These are phyloP conservation scores for Drosophila leonis DNA, from an alignment of 2,888 invertebrate species.

Conservation along the genomic window DNA sequence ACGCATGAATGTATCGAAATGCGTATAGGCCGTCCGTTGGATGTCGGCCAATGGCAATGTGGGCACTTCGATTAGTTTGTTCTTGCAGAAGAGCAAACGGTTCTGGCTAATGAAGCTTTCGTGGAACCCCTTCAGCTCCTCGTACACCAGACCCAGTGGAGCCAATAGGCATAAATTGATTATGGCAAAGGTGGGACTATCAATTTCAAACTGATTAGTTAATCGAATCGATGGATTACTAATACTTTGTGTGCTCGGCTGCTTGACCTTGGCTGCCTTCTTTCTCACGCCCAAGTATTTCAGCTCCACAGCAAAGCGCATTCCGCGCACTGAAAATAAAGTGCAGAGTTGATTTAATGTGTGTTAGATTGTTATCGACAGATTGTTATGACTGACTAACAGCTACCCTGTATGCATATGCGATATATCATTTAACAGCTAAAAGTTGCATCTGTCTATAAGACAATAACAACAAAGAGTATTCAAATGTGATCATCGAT, in stretches of 20 bases:
- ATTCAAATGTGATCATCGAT: neutral
- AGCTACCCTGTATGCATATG: too few species aligned
- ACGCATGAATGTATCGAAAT: conserved; percentile 53
- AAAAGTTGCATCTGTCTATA: too few species aligned
- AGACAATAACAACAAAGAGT: too few species aligned
- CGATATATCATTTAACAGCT: too few species aligned
- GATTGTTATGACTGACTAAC: too few species aligned
- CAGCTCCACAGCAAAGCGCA: conserved; percentile 66
- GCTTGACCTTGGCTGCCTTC: conserved; percentile 9
- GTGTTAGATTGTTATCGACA: too few species aligned
- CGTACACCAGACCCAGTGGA: conserved; percentile 54
- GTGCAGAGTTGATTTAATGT: neutral
- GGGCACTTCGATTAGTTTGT: accelerated
- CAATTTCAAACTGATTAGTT: accelerated
- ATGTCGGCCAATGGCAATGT: neutral
- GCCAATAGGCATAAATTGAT: conserved; percentile 59
- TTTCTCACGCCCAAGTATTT: conserved; percentile 45
- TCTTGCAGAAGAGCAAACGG: conserved; percentile 53
- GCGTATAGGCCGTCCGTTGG: conserved; percentile 38
- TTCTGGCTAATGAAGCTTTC: conserved; percentile 54
- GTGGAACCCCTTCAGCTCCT: conserved; percentile 53
- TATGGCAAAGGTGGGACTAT: conserved; percentile 55
- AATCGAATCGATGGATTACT: neutral
- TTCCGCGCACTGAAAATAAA: conserved; percentile 38
- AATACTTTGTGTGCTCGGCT: neutral